Evolutionary conservation across 37 sponge, comb jelly and placozoan species (phyloP).

Genomic region (Diacarnus erythraeanus): DNA sequence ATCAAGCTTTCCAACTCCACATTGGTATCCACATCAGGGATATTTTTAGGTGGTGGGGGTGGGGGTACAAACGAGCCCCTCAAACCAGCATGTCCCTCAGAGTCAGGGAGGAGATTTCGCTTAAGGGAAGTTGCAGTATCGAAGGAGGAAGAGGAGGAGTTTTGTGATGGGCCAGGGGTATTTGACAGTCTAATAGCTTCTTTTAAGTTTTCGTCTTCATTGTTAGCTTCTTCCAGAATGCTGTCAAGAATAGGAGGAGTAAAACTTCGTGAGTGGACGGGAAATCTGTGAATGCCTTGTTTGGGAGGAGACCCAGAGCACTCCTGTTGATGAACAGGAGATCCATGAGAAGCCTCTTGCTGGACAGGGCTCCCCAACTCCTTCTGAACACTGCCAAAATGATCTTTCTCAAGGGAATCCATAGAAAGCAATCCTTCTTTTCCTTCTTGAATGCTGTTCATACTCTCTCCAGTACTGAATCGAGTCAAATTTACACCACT

Average conservation of each 20-base stretch:
- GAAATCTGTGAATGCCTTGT: background rate
- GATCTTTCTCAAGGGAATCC: background rate
- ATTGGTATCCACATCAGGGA: slow-evolving; percentile 15
- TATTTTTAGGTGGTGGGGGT: slow-evolving; percentile 10
- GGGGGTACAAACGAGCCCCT: background rate
- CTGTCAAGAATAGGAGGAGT: background rate
- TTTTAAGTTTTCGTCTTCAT: background rate
- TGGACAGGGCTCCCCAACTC: background rate
- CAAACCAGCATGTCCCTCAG: background rate
- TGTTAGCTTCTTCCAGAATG: background rate
- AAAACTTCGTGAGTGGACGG: background rate
- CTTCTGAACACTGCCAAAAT: background rate
- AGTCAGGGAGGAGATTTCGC: background rate
- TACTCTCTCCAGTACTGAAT: background rate
- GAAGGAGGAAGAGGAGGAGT: background rate
- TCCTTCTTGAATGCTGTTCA: background rate
- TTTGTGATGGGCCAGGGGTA: background rate
- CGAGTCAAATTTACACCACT: background rate
- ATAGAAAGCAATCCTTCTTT: background rate
- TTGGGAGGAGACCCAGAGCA: background rate
- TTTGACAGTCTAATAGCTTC: too few relatives aligned
- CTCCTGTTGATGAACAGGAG: background rate
- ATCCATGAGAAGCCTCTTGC: background rate
- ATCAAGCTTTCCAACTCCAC: slow-evolving; percentile 33
- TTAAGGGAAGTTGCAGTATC: background rate